These are phyloP conservation scores for Byasa hedistus DNA, from an alignment of 2,888 invertebrate genomes.

Conservation along the genomic window DNA sequence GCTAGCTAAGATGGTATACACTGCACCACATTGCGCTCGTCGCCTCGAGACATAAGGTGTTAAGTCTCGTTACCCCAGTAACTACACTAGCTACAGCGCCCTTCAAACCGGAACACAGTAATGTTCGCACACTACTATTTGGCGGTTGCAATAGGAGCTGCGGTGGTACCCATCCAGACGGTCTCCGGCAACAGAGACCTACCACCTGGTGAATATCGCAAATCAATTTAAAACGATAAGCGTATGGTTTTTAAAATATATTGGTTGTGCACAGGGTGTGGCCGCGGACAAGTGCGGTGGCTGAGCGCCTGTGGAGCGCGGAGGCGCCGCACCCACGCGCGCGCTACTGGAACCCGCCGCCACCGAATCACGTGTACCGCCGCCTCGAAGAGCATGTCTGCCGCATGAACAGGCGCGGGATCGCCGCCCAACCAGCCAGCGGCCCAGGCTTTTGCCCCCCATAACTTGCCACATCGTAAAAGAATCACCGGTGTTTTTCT, in stretches of 20 bases:
- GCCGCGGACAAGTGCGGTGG: constrained; percentile 92
- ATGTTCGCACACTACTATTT: too few species aligned
- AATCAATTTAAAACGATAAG: too few species aligned
- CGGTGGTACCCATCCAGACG: too few species aligned
- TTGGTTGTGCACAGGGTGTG: constrained; percentile 82
- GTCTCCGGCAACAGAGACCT: too few species aligned
- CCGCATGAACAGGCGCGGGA: constrained; percentile 84
- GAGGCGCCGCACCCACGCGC: constrained; percentile 2
- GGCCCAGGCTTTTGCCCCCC: constrained; percentile 83
- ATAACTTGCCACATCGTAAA: constrained; percentile 21
- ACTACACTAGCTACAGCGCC: too few species aligned
- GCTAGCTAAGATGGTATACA: too few species aligned
- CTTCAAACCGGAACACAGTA: too few species aligned
- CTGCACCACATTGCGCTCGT: too few species aligned
- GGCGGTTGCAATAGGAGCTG: too few species aligned
- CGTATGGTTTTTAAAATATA: neutral
- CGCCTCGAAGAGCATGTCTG: constrained; percentile 75
- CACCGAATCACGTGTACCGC: constrained; percentile 46
- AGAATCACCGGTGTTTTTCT: neutral
- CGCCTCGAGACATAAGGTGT: too few species aligned
- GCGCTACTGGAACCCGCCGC: constrained; percentile 38
- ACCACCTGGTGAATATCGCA: too few species aligned
- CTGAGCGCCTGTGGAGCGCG: constrained; percentile 90
- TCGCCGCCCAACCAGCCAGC: constrained; percentile 84
- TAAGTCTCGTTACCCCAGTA: too few species aligned